Conservation (phyloP, 2,797 vertebrate genomes). For the Leptoclinus maculatus region DNA sequence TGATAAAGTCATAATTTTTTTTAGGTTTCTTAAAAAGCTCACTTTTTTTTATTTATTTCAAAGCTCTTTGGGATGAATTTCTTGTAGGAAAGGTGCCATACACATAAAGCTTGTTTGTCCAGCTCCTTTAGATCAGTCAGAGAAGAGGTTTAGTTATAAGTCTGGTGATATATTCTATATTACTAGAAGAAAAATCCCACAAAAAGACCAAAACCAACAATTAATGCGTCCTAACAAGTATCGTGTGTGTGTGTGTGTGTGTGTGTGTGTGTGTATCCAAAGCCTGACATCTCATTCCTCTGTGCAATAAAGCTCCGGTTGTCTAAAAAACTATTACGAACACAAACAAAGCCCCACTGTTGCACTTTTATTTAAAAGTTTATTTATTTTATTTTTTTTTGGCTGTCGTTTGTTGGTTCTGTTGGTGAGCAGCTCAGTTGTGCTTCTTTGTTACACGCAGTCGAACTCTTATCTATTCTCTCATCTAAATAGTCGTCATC, state of each 20-base stretch:
- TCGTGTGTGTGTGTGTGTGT: no score
- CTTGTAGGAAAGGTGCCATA: background rate
- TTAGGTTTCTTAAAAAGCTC: background rate
- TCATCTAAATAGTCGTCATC: constrained; percentile 12
- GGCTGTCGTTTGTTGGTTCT: background rate
- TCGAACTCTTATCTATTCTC: background rate
- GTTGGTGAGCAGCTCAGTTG: constrained; percentile 2
- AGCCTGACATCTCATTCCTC: background rate
- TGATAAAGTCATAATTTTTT: background rate
- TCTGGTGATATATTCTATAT: background rate
- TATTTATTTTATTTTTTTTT: background rate
- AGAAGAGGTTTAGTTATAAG: background rate
- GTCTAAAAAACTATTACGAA: background rate
- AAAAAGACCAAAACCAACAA: background rate
- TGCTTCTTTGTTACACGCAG: background rate
- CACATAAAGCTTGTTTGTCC: background rate
- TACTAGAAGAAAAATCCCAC: background rate
- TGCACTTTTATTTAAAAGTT: background rate
- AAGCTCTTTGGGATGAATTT: background rate
- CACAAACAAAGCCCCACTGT: background rate
- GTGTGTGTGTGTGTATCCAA: background rate
- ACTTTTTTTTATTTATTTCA: background rate
- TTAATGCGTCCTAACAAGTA: background rate
- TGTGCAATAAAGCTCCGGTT: background rate
- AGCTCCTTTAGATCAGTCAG: background rate